Evolutionary conservation across 2,113 vertebrate genomes (phyloP).

Genomic region (Alces alces): DNA sequence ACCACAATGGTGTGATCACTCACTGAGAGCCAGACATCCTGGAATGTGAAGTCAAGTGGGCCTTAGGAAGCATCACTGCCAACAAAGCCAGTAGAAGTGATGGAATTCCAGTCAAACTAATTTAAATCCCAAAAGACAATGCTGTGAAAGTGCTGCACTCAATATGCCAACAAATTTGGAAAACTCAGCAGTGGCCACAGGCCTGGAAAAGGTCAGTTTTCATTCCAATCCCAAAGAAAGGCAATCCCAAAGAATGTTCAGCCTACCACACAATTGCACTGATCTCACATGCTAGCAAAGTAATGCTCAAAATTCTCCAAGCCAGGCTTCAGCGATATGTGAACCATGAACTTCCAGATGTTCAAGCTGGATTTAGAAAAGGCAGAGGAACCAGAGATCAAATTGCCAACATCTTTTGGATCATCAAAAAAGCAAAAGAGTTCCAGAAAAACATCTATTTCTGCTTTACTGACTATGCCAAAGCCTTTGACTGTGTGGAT

Average conservation of each 20-base stretch:
- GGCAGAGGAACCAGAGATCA: not conserved
- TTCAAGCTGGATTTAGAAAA: not conserved
- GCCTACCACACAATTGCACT: not conserved
- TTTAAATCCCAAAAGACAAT: not conserved
- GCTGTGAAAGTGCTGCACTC: not conserved
- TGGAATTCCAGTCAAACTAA: not conserved
- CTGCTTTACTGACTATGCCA: not conserved
- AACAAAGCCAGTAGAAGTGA: not conserved
- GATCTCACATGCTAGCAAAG: not conserved
- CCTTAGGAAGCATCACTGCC: not conserved
- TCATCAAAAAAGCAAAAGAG: not conserved
- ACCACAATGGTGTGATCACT: not conserved
- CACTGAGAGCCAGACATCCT: not conserved
- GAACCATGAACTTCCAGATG: not conserved
- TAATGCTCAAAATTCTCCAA: not conserved
- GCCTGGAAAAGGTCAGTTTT: not conserved
- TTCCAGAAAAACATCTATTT: not conserved
- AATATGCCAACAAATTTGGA: not conserved
- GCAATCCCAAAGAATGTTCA: not conserved
- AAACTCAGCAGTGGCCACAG: not conserved
- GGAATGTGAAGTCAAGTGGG: not conserved
- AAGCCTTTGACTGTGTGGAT: not conserved
- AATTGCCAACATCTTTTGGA: not conserved
- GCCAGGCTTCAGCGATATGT: accelerated
- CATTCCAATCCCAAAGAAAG: not conserved